These are phyloP conservation scores for Mamestra brassicae DNA, from an alignment of 2,888 invertebrate species.

Conservation along the genomic window DNA sequence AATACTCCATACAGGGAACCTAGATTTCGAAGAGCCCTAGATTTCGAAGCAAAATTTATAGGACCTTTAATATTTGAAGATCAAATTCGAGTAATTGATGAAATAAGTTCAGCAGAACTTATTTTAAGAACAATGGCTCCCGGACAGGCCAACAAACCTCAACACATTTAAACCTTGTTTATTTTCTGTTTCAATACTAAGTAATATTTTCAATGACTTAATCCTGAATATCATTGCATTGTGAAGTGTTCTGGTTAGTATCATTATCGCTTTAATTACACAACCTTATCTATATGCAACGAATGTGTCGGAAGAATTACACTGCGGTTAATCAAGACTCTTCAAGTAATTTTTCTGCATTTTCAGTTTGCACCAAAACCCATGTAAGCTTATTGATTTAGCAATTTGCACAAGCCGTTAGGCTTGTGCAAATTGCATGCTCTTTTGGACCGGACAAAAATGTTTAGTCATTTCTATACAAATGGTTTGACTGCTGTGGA, in stretches of 20 bases:
- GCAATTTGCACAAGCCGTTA: background rate
- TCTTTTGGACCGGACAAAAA: background rate
- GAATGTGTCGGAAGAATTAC: conserved; percentile 28
- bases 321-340: conserved; percentile 25
- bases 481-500: background rate
- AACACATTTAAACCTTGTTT: conserved; percentile 41
- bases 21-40: background rate
- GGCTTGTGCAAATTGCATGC: too few relatives aligned
- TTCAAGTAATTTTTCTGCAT: conserved; percentile 5
- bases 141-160: conserved; percentile 52
- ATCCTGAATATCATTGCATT: conserved; percentile 24
- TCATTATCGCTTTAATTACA: conserved; percentile 25
- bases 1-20: background rate
- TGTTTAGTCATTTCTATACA: background rate
- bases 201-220: conserved; percentile 37
- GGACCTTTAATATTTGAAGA: background rate
- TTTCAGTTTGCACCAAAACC: background rate
- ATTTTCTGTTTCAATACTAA: conserved; percentile 43
- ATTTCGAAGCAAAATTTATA: background rate
- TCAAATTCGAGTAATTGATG: conserved; percentile 26
- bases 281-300: conserved; percentile 34
- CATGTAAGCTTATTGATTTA: conserved; percentile 7
- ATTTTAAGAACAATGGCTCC: conserved; percentile 58
- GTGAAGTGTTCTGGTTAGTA: conserved; percentile 27
- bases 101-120: conserved; percentile 44